Evolutionary conservation across 2,888 invertebrate species (phyloP).

Genomic region (Erebia aethiops): DNA sequence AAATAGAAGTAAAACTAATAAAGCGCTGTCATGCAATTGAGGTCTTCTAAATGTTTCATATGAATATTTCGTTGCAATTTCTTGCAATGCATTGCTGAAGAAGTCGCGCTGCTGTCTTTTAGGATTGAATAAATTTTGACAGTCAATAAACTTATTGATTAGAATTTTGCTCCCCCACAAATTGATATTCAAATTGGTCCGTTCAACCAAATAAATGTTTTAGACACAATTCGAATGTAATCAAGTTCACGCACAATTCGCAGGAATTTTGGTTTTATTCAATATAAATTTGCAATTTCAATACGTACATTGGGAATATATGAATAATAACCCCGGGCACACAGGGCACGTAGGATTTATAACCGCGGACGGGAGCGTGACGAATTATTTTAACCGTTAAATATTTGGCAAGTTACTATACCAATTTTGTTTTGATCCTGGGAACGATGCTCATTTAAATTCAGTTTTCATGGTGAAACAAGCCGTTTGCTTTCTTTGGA

Average conservation of each 20-base stretch:
- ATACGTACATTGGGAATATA: conserved; percentile 28
- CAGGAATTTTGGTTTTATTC: conserved; percentile 15
- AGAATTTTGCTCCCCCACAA: background rate
- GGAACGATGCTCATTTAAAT: no score
- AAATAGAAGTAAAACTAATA: no score
- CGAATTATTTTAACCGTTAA: conserved; percentile 34
- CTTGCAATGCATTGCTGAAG: background rate
- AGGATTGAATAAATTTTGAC: background rate
- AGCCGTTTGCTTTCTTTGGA: no score
- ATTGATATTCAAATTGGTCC: conserved; percentile 7
- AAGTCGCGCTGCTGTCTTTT: background rate
- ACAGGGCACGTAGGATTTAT: conserved; percentile 33
- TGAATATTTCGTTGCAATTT: background rate
- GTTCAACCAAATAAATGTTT: conserved; percentile 6
- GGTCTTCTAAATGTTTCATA: no score
- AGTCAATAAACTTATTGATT: background rate
- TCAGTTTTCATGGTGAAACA: no score
- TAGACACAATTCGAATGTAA: conserved; percentile 13
- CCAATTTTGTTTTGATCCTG: background rate
- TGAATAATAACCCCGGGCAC: conserved; percentile 22
- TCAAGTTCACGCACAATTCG: conserved; percentile 7
- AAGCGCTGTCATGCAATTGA: no score
- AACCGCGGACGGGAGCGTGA: conserved; percentile 33
- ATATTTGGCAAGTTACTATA: conserved; percentile 19
- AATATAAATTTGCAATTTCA: conserved; percentile 25